Evolutionary conservation across 1,140 invertebrate genomes (phyloP).

Genomic region (Lucilia cuprina): DNA sequence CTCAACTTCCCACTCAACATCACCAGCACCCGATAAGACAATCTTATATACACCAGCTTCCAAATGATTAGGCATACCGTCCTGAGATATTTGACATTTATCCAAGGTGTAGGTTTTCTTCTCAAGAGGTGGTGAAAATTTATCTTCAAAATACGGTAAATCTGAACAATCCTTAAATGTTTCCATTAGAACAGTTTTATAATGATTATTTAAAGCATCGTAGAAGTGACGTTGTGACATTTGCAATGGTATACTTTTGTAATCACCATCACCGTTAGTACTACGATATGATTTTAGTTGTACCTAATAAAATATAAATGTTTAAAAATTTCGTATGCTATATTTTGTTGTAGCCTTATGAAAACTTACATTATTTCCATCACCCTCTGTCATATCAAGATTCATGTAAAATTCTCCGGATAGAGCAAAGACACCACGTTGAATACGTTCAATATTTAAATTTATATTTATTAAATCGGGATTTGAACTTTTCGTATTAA

Average conservation of each 20-base stretch:
- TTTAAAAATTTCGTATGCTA: no score
- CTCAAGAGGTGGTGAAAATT: background rate
- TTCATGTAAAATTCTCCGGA: slow-evolving; percentile 1
- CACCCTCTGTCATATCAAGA: slow-evolving; percentile 13
- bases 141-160: background rate
- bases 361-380: background rate
- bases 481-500: slow-evolving; percentile 36
- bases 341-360: no score
- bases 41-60: background rate
- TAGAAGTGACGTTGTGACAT: background rate
- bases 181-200: background rate
- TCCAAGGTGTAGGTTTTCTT: background rate
- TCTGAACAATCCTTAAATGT: background rate
- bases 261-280: background rate
- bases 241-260: background rate
- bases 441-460: slow-evolving; percentile 36
- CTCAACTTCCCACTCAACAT: no score
- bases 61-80: background rate
- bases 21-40: background rate
- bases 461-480: slow-evolving; percentile 46
- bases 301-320: no score
- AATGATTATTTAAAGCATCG: background rate
- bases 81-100: background rate
- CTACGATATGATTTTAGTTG: background rate
- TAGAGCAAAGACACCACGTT: slow-evolving; percentile 36